A percentile compares a stretch with the other conserved stretches of the same genome.
phyloP scores from a whole-genome alignment of 2,888 invertebrate genomes.

The Fissipunctia ypsillon region DNA sequence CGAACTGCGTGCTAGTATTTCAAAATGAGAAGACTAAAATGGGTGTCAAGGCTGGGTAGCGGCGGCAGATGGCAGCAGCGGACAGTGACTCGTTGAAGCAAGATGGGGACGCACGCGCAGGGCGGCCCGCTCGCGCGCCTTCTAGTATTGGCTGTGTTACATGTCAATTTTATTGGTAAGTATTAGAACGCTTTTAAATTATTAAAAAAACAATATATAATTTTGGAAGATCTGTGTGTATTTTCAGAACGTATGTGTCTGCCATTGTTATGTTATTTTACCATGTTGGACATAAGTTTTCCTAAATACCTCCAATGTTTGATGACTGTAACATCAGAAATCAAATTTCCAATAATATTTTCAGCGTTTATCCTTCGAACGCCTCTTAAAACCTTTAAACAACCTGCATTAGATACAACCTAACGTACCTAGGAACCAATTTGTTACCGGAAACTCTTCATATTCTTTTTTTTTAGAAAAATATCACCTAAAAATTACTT shows the following conservation, averaged over 20 bases:
- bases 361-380: neutral
- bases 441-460: neutral
- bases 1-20: slow-evolving; percentile 33
- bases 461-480: slow-evolving; percentile 7
- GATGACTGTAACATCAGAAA: neutral
- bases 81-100: slow-evolving; percentile 81
- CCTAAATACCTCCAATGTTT: neutral
- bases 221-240: neutral
- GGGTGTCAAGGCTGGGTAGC: slow-evolving; percentile 70
- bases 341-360: neutral
- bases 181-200: slow-evolving; percentile 18
- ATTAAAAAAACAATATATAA: neutral
- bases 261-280: neutral
- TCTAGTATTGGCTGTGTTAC: slow-evolving; percentile 83
- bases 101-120: slow-evolving; percentile 83
- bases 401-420: neutral
- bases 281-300: neutral
- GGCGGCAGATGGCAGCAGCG: slow-evolving; percentile 83
- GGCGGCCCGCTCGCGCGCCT: slow-evolving; percentile 86
- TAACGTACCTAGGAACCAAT: neutral
- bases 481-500: slow-evolving; percentile 15
- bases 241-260: neutral
- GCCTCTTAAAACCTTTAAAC: neutral
- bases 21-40: slow-evolving; percentile 76
- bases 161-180: slow-evolving; percentile 89